These are phyloP conservation scores for Bombus impatiens DNA, from an alignment of 1,140 invertebrate species.

Conservation along the genomic window DNA sequence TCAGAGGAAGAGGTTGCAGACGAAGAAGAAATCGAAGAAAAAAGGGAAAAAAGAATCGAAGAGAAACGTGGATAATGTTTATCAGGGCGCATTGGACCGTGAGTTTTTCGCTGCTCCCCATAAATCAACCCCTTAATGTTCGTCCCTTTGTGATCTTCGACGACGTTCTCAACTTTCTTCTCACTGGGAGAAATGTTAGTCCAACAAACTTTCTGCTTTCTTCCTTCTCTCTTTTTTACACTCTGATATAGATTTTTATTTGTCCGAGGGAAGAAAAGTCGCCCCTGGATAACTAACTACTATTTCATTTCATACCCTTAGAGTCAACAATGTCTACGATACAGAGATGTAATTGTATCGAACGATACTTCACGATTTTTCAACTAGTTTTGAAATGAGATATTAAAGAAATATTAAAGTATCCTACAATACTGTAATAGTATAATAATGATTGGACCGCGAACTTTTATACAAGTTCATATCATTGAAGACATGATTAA, in stretches of 20 bases:
- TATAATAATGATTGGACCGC: too few species aligned
- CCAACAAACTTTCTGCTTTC: not conserved
- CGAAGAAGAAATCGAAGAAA: not conserved
- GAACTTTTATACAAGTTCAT: too few species aligned
- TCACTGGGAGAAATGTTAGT: not conserved
- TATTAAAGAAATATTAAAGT: not conserved
- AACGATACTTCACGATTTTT: not conserved
- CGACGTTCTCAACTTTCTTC: constrained; percentile 49
- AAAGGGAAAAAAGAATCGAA: not conserved
- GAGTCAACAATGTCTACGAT: not conserved
- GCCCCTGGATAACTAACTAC: not conserved
- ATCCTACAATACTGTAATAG: too few species aligned
- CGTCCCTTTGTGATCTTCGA: constrained; percentile 52
- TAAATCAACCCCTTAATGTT: constrained; percentile 52
- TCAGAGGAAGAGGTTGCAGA: not conserved
- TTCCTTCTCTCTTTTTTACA: not conserved
- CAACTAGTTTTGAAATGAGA: not conserved
- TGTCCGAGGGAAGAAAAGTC: not conserved
- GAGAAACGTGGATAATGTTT: constrained; percentile 46
- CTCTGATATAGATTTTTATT: not conserved
- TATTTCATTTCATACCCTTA: not conserved
- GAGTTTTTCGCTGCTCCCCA: constrained; percentile 30
- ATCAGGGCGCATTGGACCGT: constrained; percentile 20
- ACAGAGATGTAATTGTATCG: not conserved
- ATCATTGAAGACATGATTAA: too few species aligned